phyloP scores from a whole-genome alignment of 1,140 invertebrate genomes.

The Alviniconcha marisindica region DNA sequence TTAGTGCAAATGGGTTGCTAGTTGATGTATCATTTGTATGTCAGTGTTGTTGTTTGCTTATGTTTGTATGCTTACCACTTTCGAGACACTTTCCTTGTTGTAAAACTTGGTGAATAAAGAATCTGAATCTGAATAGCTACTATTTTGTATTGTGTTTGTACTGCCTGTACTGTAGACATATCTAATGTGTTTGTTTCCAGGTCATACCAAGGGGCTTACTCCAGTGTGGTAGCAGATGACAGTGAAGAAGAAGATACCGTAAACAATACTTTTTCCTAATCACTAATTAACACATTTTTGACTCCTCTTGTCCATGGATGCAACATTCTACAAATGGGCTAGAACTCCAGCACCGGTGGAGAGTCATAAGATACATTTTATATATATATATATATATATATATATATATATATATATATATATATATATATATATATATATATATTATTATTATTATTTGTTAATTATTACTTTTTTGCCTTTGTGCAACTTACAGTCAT shows the following conservation, averaged over 20 bases:
- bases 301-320: too few species aligned
- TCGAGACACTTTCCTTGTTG: too few species aligned
- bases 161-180: background rate
- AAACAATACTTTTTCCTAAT: too few species aligned
- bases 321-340: too few species aligned
- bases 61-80: background rate
- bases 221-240: constrained; percentile 45
- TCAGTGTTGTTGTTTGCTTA: background rate
- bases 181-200: background rate
- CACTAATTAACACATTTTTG: too few species aligned
- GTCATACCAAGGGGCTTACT: constrained; percentile 42
- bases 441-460: background rate
- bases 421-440: background rate
- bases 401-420: background rate
- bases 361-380: too few species aligned
- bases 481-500: background rate
- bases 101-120: background rate
- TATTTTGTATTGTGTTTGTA: constrained; percentile 14
- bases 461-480: background rate
- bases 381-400: background rate
- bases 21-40: too few species aligned
- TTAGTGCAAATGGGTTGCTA: too few species aligned
- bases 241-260: constrained; percentile 56
- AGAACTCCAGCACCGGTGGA: too few species aligned
- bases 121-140: background rate